phyloP scores from a whole-genome alignment of 2,888 invertebrate genomes.

The Parasteatoda lunata region DNA sequence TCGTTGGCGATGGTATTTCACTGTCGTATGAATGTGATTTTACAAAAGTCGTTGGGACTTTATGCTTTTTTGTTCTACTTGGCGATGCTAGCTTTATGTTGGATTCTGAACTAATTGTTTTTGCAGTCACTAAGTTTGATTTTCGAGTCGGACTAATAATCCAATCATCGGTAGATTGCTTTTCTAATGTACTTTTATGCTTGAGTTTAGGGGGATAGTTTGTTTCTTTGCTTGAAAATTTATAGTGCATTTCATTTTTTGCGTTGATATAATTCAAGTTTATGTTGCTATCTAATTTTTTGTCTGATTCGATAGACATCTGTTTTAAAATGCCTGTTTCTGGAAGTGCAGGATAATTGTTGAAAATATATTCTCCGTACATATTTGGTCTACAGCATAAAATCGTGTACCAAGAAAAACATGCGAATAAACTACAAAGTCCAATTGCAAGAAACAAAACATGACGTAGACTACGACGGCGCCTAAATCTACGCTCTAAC shows the following conservation, averaged over 20 bases:
- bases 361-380: conserved; percentile 41
- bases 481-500: conserved; percentile 54
- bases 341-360: conserved; percentile 16
- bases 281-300: neutral
- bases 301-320: neutral
- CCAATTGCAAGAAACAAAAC: conserved; percentile 42
- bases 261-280: neutral
- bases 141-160: neutral
- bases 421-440: conserved; percentile 52
- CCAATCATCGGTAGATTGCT: neutral
- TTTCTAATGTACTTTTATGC: no score
- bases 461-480: conserved; percentile 55
- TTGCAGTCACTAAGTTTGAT: neutral
- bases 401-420: conserved; percentile 62
- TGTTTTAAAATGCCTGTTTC: neutral
- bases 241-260: neutral
- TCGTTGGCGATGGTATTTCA: conserved; percentile 1
- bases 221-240: neutral
- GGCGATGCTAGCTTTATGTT: neutral
- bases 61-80: no score
- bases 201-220: no score
- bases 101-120: neutral
- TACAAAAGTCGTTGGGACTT: neutral
- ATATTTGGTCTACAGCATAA: conserved; percentile 51
- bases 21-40: neutral